Evolutionary conservation across 2,888 invertebrate species (phyloP).

Genomic region (Protula sp.): DNA sequence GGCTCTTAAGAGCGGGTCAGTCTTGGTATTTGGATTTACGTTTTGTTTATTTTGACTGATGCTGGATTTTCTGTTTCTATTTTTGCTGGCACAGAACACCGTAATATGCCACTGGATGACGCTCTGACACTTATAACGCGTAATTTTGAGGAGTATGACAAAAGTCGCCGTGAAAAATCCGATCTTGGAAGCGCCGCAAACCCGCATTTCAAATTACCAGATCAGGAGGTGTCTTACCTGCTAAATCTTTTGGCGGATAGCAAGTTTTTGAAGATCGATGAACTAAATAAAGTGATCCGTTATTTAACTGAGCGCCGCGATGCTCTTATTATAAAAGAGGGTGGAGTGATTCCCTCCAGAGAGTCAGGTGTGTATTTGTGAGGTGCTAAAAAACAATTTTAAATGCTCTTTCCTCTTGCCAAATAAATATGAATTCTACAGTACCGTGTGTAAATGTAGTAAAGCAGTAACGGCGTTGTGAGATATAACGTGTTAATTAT

Average conservation of each 20-base stretch:
- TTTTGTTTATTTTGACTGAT: too few species aligned
- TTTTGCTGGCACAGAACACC: slow-evolving; percentile 77
- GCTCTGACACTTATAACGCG: slow-evolving; percentile 70
- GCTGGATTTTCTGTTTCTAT: too few species aligned
- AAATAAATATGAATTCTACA: too few species aligned
- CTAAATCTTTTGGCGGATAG: slow-evolving; percentile 79
- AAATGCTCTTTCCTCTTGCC: too few species aligned
- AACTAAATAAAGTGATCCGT: slow-evolving; percentile 46
- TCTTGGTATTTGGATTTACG: too few species aligned
- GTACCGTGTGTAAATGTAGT: too few species aligned
- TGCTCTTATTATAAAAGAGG: background rate
- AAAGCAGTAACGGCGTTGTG: too few species aligned
- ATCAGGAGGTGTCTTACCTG: slow-evolving; percentile 53
- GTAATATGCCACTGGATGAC: slow-evolving; percentile 93
- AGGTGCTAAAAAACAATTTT: too few species aligned
- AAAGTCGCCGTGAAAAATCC: slow-evolving; percentile 6
- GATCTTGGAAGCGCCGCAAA: slow-evolving; percentile 5
- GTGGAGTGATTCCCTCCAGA: too few species aligned
- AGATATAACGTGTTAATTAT: too few species aligned
- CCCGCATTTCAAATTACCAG: slow-evolving; percentile 36
- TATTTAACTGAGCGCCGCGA: slow-evolving; percentile 68
- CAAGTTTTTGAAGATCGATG: slow-evolving; percentile 56
- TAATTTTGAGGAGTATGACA: slow-evolving; percentile 52
- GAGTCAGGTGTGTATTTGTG: too few species aligned
- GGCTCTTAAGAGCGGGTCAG: too few species aligned